These are phyloP conservation scores for Telmatochromis sp. DNA, from an alignment of 2,113 vertebrate genomes.

Conservation along the genomic window DNA sequence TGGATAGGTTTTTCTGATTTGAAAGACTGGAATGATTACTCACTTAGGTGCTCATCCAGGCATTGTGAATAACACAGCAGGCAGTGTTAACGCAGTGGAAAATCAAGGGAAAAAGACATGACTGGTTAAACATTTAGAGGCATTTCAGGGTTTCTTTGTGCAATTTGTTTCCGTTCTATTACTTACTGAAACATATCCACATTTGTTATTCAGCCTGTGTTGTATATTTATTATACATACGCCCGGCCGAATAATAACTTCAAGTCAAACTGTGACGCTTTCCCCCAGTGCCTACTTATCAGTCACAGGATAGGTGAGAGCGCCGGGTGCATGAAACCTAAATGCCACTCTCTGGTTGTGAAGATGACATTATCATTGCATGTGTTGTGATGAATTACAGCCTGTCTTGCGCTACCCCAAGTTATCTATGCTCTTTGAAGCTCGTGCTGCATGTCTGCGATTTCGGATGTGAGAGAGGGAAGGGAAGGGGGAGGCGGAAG, in stretches of 20 bases:
- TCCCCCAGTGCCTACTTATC: background rate
- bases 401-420: conserved; percentile 25
- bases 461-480: conserved; percentile 24
- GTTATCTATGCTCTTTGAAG: conserved; percentile 73
- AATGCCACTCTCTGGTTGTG: background rate
- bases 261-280: background rate
- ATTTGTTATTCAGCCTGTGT: background rate
- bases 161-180: background rate
- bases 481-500: conserved; percentile 1
- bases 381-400: conserved; percentile 46
- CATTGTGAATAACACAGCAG: background rate
- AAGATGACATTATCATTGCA: conserved; percentile 34
- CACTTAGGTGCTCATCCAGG: background rate
- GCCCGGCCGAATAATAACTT: background rate
- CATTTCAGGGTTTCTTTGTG: background rate
- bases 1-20: background rate
- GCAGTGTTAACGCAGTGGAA: background rate
- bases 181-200: background rate
- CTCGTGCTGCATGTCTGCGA: conserved; percentile 41
- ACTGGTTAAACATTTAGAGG: background rate
- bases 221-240: background rate
- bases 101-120: background rate
- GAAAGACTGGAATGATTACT: background rate
- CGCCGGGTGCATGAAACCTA: background rate
- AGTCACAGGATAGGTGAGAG: background rate